These are phyloP conservation scores for Phaenicophaeus curvirostris DNA, from an alignment of 2,797 vertebrate species.

Conservation along the genomic window DNA sequence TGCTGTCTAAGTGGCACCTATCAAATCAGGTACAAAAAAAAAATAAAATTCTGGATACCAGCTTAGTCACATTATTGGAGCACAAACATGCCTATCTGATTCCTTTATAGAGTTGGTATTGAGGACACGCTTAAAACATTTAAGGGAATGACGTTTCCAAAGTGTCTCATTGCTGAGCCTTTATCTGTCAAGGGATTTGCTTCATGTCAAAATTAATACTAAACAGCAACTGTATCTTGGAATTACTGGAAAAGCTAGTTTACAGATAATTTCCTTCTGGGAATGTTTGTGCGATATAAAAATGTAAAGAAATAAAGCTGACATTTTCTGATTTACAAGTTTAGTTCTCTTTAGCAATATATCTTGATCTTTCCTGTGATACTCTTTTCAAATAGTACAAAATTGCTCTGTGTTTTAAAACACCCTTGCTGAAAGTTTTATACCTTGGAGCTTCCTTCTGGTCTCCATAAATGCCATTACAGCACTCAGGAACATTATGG, in stretches of 20 bases:
- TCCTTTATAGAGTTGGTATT: background rate
- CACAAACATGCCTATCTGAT: background rate
- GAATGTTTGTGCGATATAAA: background rate
- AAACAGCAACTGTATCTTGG: background rate
- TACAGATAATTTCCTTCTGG: background rate
- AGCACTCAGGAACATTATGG: background rate
- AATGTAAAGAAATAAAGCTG: background rate
- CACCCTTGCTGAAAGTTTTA: constrained; percentile 31
- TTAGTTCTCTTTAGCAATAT: background rate
- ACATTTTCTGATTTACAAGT: background rate
- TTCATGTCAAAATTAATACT: background rate
- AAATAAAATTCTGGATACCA: background rate
- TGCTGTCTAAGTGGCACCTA: background rate
- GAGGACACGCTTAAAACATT: background rate
- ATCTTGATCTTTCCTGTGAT: background rate
- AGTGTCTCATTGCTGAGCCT: background rate
- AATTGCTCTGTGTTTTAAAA: background rate
- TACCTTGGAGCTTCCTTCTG: constrained; percentile 15
- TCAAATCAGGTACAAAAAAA: background rate
- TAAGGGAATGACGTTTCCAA: background rate
- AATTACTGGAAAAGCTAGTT: background rate
- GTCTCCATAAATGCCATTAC: background rate
- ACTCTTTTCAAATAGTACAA: background rate
- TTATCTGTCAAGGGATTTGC: background rate
- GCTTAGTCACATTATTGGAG: background rate